These are phyloP conservation scores for Procambarus virginalis DNA, from an alignment of 1,140 invertebrate genomes.

Conservation along the genomic window DNA sequence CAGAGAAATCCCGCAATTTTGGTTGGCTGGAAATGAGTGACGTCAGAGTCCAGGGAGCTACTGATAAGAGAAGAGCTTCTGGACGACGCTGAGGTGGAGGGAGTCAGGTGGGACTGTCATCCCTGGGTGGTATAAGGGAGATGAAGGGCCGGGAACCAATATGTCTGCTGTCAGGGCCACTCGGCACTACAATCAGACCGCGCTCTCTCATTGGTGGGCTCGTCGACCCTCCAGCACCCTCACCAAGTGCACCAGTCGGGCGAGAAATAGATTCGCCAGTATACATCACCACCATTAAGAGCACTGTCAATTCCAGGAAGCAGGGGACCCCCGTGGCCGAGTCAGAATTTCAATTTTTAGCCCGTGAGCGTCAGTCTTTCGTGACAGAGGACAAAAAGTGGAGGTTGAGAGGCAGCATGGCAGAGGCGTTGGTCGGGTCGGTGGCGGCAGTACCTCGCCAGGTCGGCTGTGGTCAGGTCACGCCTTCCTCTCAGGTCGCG, in stretches of 20 bases:
- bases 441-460: constrained; percentile 52
- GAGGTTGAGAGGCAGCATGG: constrained; percentile 56
- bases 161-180: constrained; percentile 66
- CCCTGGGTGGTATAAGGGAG: constrained; percentile 55
- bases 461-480: constrained; percentile 53
- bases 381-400: constrained; percentile 68
- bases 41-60: constrained; percentile 38
- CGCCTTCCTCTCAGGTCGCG: not conserved
- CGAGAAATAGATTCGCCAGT: constrained; percentile 66
- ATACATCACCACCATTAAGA: constrained; percentile 66
- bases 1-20: not conserved
- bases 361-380: constrained; percentile 66
- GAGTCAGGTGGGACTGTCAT: constrained; percentile 51
- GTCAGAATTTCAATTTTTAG: constrained; percentile 68
- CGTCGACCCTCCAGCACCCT: constrained; percentile 48
- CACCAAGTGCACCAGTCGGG: constrained; percentile 44
- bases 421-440: constrained; percentile 49
- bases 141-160: constrained; percentile 63
- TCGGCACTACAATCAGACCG: constrained; percentile 63
- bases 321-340: constrained; percentile 47
- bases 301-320: constrained; percentile 64
- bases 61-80: not conserved
- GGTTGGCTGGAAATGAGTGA: constrained; percentile 29
- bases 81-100: not conserved
- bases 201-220: constrained; percentile 65